Base-by-base conservation (phyloP, 2,888 invertebrate species). In the Exocentrus adspersus region DNA sequence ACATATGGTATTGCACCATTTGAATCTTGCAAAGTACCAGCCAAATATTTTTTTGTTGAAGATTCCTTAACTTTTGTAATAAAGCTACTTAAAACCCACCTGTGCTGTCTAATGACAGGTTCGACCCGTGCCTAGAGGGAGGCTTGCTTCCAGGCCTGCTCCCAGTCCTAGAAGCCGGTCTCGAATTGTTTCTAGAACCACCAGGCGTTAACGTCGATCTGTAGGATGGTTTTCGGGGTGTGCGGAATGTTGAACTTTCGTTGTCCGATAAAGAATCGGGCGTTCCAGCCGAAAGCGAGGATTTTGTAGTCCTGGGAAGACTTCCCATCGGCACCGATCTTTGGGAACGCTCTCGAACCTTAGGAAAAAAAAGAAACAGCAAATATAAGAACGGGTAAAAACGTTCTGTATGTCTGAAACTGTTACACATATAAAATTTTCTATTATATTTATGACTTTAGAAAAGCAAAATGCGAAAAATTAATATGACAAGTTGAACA, bases 321-420 rank as follows among this genome's bases (percentile, higher is more conserved):
- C 86, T 84, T 57, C 75, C 74, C 96, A 97, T 96, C 48, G 97
- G 96, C 71, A 95, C 92, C 61, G 96, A 96, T 75, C 95, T 89
- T 64, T 89, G 92, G 43, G 96, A 96, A 77, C 96, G 90, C 85
- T 97, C 97, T 77, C 96, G 90, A 64, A 97, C 94, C 96, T 97
- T n/a, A n/a, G 85, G 58, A 69, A 53, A 62, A 43, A 30, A 50
- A 64, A 30, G 28, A 37, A 5, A 37, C 14, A 4, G n/a, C 7
- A 32, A n/a, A 24, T 24, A 24, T 5, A 24, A 5, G 3, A 24
- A 24, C 24, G 7, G 3, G 7, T 5, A 24, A 24, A 24, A 24
- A 24, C 24, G 7, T 24, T 24, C 24, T 24, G 7, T 24, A 24
- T 3, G 24, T 24, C 24, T 24, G 7, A 24, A 24, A 24, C 7